Evolutionary conservation across 2,888 invertebrate genomes (phyloP).

Genomic region (Polia nebulosa): DNA sequence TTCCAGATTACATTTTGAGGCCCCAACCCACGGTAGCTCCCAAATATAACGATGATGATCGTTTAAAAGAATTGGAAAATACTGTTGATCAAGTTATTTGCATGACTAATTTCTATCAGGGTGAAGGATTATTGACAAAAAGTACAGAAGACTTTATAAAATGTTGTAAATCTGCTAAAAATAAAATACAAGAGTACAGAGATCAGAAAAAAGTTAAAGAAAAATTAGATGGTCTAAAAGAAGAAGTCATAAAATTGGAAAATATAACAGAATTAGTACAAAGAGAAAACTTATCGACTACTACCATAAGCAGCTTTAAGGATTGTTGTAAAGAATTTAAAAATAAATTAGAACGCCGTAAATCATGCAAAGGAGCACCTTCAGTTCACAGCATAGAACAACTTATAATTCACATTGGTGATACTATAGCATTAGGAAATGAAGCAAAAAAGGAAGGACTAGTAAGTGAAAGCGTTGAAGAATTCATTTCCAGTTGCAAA

Average conservation of each 20-base stretch:
- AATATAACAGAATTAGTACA: constrained; percentile 58
- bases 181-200: constrained; percentile 64
- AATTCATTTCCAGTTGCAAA: constrained; percentile 72
- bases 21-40: not conserved
- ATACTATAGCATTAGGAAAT: constrained; percentile 67
- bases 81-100: constrained; percentile 68
- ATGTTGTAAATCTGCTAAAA: constrained; percentile 66
- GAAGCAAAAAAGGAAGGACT: constrained; percentile 68
- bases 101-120: constrained; percentile 65
- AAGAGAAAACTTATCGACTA: constrained; percentile 52
- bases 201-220: constrained; percentile 29
- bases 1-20: not conserved
- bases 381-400: constrained; percentile 31
- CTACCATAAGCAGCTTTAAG: constrained; percentile 68
- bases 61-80: constrained; percentile 61
- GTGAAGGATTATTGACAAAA: constrained; percentile 61
- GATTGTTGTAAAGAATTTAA: constrained; percentile 69
- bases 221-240: constrained; percentile 62
- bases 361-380: constrained; percentile 29
- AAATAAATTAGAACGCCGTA: constrained; percentile 63
- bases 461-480: constrained; percentile 66
- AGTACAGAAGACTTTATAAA: constrained; percentile 68
- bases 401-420: constrained; percentile 65
- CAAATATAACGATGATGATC: not conserved
- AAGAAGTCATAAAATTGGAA: constrained; percentile 64